Evolutionary conservation across 2,113 vertebrate genomes (phyloP), one percentile per base, ranked within the genome.

Genomic region (Procavia capensis): DNA sequence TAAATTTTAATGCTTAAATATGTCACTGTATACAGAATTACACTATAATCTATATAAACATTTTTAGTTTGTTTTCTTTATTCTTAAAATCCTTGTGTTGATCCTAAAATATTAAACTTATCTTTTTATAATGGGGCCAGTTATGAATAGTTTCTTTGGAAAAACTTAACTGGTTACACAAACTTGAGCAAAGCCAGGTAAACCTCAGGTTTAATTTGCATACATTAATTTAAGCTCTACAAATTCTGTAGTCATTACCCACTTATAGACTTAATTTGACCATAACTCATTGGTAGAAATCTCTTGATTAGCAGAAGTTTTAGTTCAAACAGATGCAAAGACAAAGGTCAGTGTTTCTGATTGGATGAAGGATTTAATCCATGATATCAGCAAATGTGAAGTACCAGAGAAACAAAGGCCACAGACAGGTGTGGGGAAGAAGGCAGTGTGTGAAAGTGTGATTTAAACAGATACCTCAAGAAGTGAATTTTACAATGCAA

Each of bases 221-320:
- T 82, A 86, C 87, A 22, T 70, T 95, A 80, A 88, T 57, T 3
- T 86, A 94, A 97, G 81, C 39, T 19, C 1, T 96, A 78, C 39
- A 50, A 97, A 17, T 75, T 95, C 5, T 20, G 0, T 39, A 96
- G 72, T 86, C 66, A 92, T 74, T 95, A 14, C 19, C 82, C n/a
- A 81, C 27, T 45, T 68, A 96, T n/a, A 96, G 2, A 54, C 74
- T 93, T 94, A 98, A 97, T 93, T 97, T 50, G 25, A 79, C 29
- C 96, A 68, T 66, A 94, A 93, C 83, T 96, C 94, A 96, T 81
- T 95, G 74, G 43, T 91, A 97, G 64, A 97, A 95, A 98, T 70
- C n/a, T 98, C 76, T 97, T 97, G 94, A 97, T 98, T 97, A 97
- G 97, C 94, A 61, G 34, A 95, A 81, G 2, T 78, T 96, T 97